Conservation (phyloP, 1,140 invertebrate genomes). For the Orussus abietinus region DNA sequence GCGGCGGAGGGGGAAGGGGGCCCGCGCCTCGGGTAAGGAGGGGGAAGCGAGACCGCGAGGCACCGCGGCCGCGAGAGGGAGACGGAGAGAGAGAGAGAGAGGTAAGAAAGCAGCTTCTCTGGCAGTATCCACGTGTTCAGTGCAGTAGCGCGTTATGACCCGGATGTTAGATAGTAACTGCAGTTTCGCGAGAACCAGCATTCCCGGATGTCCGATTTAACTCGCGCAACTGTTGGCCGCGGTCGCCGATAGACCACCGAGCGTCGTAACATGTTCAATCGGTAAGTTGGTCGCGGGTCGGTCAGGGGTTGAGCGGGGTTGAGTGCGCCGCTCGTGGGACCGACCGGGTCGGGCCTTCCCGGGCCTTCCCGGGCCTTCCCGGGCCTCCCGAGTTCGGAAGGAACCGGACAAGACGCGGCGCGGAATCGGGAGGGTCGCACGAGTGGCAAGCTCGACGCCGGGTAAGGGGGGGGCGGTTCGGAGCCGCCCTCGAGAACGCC, state of each 20-base stretch:
- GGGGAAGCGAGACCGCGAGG: conserved; percentile 14
- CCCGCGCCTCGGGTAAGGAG: conserved; percentile 18
- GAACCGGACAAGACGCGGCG: no score
- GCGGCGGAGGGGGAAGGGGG: conserved; percentile 19
- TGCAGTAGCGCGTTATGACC: conserved; percentile 56
- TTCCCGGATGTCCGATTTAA: conserved; percentile 50
- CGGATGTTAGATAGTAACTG: conserved; percentile 56
- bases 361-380: no score
- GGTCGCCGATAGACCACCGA: no score
- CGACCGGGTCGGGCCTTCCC: no score
- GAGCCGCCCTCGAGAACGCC: neutral
- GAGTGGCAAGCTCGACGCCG: conserved; percentile 36
- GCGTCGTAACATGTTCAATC: conserved; percentile 54
- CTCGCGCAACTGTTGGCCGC: conserved; percentile 42
- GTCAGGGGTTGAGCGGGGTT: no score
- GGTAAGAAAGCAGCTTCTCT: conserved; percentile 45
- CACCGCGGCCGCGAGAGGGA: conserved; percentile 8
- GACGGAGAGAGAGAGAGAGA: conserved; percentile 26
- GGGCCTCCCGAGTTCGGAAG: no score
- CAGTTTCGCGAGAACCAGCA: conserved; percentile 52
- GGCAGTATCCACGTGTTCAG: conserved; percentile 54
- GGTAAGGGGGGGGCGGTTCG: neutral
- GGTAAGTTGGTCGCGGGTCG: conserved; percentile 45
- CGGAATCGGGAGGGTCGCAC: no score
- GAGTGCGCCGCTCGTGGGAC: no score